A percentile compares a stretch with the other conserved stretches of the same genome.
Evolutionary conservation across 2,888 invertebrate species (phyloP).

Genomic region (Orthosia cruda): DNA sequence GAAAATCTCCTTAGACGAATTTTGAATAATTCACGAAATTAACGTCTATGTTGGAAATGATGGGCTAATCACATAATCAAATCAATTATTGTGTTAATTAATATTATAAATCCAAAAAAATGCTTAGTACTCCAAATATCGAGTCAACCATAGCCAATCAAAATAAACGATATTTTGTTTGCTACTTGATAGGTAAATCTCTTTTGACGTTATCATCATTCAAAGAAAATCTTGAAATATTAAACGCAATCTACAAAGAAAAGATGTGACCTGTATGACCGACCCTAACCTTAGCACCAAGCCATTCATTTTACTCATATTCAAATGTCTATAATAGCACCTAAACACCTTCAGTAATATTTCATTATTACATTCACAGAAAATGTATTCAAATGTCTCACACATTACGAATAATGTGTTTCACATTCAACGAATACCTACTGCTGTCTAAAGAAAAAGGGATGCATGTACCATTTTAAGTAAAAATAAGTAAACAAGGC

Average conservation of each 20-base stretch:
- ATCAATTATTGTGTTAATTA: no score
- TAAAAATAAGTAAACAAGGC: no score
- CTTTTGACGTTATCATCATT: not conserved
- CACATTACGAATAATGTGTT: slow-evolving; percentile 6
- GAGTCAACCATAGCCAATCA: not conserved
- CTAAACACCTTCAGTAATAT: slow-evolving; percentile 10
- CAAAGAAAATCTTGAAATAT: not conserved
- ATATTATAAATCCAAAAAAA: no score
- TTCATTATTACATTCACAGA: slow-evolving; percentile 3
- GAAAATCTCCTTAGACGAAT: not conserved
- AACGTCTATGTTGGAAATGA: not conserved
- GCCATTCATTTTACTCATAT: not conserved
- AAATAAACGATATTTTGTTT: not conserved
- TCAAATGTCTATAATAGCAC: slow-evolving; percentile 12
- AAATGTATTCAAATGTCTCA: slow-evolving; percentile 19
- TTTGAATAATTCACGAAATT: not conserved
- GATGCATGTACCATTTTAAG: no score
- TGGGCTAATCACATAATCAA: no score
- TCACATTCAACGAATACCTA: not conserved
- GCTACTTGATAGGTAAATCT: not conserved
- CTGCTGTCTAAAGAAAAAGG: not conserved
- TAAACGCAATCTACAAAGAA: not conserved
- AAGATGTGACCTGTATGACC: slow-evolving; percentile 1
- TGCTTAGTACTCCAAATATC: no score
- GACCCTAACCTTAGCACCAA: not conserved